phyloP scores from a whole-genome alignment of 2,113 vertebrate genomes.

The Leptobrachium ailaonicum region DNA sequence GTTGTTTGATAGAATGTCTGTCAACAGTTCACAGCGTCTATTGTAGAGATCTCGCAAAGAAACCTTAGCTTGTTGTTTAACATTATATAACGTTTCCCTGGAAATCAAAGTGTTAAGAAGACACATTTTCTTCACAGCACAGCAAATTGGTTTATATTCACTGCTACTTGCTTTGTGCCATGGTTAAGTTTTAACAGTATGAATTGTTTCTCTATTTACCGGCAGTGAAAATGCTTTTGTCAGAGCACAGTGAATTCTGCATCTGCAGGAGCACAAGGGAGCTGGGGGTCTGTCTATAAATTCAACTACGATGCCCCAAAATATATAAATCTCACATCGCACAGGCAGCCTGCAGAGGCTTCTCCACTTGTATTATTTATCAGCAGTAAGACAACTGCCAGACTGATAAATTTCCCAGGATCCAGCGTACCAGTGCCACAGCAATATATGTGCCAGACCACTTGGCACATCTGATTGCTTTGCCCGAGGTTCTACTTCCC shows the following conservation, averaged over 20 bases:
- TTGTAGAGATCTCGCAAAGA: too few species aligned
- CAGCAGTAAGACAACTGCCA: not conserved
- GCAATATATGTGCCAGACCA: constrained; percentile 39
- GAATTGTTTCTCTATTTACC: constrained; percentile 37
- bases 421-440: not conserved
- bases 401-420: not conserved
- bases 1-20: too few species aligned
- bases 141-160: constrained; percentile 17
- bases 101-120: not conserved
- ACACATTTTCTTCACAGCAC: not conserved
- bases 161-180: constrained; percentile 5
- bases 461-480: constrained; percentile 6
- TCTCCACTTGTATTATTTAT: constrained; percentile 25
- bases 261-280: constrained; percentile 10
- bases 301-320: not conserved
- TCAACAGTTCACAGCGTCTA: too few species aligned
- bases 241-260: constrained; percentile 34
- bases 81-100: too few species aligned
- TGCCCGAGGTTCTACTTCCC: constrained; percentile 14
- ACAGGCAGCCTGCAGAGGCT: constrained; percentile 3
- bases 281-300: constrained; percentile 26
- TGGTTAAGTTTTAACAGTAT: constrained; percentile 42
- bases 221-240: constrained; percentile 36
- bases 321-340: not conserved
- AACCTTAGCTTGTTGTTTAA: too few species aligned